A percentile compares a stretch with the other conserved stretches of the same genome.
These are phyloP conservation scores for Leuctra nigra DNA, from an alignment of 2,888 invertebrate genomes.

Conservation along the genomic window DNA sequence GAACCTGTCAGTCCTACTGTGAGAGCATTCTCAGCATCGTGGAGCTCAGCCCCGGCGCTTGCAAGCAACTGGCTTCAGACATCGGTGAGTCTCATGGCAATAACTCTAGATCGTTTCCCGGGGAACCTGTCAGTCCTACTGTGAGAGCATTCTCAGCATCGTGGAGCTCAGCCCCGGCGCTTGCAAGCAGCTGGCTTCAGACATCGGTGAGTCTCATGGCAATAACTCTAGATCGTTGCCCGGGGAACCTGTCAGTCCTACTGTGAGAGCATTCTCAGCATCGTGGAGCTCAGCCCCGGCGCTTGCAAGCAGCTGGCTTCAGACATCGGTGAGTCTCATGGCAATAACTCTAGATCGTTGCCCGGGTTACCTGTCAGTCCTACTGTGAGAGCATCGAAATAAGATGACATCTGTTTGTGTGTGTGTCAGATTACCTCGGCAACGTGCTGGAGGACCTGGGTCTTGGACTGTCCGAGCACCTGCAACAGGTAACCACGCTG, in stretches of 20 bases:
- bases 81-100: too few species aligned
- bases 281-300: constrained; percentile 55
- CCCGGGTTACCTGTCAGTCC: constrained; percentile 64
- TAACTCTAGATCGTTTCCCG: constrained; percentile 66
- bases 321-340: constrained; percentile 75
- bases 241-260: constrained; percentile 67
- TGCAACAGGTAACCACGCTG: constrained; percentile 59
- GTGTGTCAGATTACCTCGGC: constrained; percentile 62
- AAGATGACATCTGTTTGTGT: neutral
- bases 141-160: constrained; percentile 66
- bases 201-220: constrained; percentile 76
- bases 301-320: constrained; percentile 71
- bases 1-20: constrained; percentile 65
- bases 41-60: constrained; percentile 56
- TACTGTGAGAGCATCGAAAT: constrained; percentile 71
- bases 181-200: constrained; percentile 70
- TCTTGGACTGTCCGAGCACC: constrained; percentile 57
- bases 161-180: constrained; percentile 56
- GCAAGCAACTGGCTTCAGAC: constrained; percentile 73
- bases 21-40: constrained; percentile 66
- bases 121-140: constrained; percentile 65
- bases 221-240: too few species aligned
- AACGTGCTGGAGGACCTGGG: constrained; percentile 80
- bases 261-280: constrained; percentile 63
- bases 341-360: too few species aligned